Base-by-base conservation (phyloP, 2,888 invertebrate species). In the Aphrophora alni region DNA sequence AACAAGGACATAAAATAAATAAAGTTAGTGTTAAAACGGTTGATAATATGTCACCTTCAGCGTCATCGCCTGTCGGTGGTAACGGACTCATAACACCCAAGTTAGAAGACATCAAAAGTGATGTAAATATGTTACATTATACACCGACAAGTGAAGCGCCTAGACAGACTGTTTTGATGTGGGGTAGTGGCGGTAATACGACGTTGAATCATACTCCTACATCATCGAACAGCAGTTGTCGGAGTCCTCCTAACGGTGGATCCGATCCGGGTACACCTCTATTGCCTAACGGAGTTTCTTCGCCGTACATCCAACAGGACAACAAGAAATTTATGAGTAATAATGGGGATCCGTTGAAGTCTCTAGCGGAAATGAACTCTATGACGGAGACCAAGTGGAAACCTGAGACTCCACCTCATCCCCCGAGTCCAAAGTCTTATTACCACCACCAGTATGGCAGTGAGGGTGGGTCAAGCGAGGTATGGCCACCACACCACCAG, bases 141-240 rank as follows among this genome's bases (percentile, higher is more conserved):
- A 83, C 85, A 51, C 83, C 85, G 77, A 78, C 78, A 17, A 76
- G 75, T 78, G 93, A 93, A 85, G 90, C 92, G 84, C 93, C 95
- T 0, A 90, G 97, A 71, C 97, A 97, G 89, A 97, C 97, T 14
- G 97, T 97, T 78, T 91, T 97, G 70, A 97, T 97, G 97, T 97
- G 97, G 97, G 97, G 97, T 10, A 86, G 87, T 82, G 84, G 86
- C 14, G 84, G 85, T 51, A 82, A 85, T 83, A 80, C 85, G 80
- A 82, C 84, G 80, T 83, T 85, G 73, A 83, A 85, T 78, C 83
- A 85, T 83, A 77, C 83, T 77, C 82, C 78, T 71, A 81, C 78
- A 74, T 82, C 84, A 33, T 83, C 83, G 78, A 84, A 84, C 75
- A 82, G 83, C 73, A 78, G 79, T 68, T 70, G 81, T 38, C 75